Base-by-base conservation (phyloP, 2,797 vertebrate genomes). In the Sebastes kiyomatsui region DNA sequence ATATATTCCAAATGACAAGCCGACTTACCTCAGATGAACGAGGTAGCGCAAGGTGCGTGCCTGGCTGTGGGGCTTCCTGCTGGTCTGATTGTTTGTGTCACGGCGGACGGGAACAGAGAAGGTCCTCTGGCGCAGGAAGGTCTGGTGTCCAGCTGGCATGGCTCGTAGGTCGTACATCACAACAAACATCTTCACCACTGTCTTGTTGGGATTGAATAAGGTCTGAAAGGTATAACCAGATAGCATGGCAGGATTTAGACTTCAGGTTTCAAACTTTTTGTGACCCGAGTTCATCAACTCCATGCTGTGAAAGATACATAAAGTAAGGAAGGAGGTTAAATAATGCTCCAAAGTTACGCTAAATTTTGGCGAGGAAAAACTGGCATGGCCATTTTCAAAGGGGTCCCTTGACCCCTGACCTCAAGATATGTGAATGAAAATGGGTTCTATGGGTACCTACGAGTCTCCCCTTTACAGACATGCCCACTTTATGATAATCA, bases 151-250 rank as follows among this genome's bases (percentile, higher is more conserved):
- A 87, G 98, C 97, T 94, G 98, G 98, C 99, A 99, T 98, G 90
- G 96, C 96, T 95, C 98, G 96, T 90, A 99, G 95, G 93, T 99
- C 97, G 79, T 99, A 99, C 93, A 97, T 97, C 95, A 99, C 99
- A 93, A 99, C 98, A 96, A 99, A 99, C 99, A 99, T 99, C 96
- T 99, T 99, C 93, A 99, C 98, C 95, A 99, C 99, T 70, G 98
- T 99, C 96, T 99, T 99, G 95, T 99, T 99, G 89, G 99, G 99
- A 93, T 99, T 99, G 94, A 99, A 99, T 99, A 99, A 99, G 98
- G 99, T 99, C 99, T 99, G 90, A 83, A 88, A 76, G 67, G 84
- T 18, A 65, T 1, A 78, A 83, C 4, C 68, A 76, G 22, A 83
- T 35, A 69, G 20, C 30, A 52, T 1, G 8, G 32, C 20, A 38